Percentiles rank a stretch among this genome's conserved stretches.
These are phyloP conservation scores for Zosterops japonicus DNA, from an alignment of 2,113 vertebrate genomes.

Conservation along the genomic window DNA sequence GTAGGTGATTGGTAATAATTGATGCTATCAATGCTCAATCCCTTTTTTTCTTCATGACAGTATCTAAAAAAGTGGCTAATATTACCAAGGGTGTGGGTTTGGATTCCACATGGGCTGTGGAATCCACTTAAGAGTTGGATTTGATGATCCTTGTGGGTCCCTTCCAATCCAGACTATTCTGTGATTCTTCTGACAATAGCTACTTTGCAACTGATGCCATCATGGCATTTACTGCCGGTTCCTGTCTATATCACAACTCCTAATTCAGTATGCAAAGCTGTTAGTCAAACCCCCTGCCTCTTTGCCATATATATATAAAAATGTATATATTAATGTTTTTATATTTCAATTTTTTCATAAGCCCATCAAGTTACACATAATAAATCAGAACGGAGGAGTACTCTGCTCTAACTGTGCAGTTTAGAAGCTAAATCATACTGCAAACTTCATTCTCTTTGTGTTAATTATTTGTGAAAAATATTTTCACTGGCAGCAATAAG, in stretches of 20 bases:
- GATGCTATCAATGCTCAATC: neutral
- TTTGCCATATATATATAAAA: neutral
- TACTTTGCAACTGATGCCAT: neutral
- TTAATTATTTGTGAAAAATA: neutral
- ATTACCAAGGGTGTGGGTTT: neutral
- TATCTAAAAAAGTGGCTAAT: neutral
- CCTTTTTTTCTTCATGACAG: neutral
- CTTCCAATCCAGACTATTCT: neutral
- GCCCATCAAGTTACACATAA: neutral
- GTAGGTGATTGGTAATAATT: neutral
- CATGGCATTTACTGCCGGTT: neutral
- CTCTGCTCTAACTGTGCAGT: neutral
- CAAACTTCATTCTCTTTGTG: neutral
- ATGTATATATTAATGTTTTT: neutral
- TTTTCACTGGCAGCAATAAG: neutral
- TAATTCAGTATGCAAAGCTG: neutral
- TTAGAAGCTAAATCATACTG: neutral
- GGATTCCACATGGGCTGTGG: accelerated
- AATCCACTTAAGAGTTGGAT: too few species aligned
- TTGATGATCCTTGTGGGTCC: neutral
- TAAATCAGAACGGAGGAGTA: neutral
- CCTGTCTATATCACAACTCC: neutral
- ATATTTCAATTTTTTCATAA: neutral
- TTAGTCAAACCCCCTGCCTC: neutral
- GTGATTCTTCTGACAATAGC: neutral